Base-by-base conservation (phyloP, 64 coral and sea anemone species). In the Montipora sp. region DNA sequence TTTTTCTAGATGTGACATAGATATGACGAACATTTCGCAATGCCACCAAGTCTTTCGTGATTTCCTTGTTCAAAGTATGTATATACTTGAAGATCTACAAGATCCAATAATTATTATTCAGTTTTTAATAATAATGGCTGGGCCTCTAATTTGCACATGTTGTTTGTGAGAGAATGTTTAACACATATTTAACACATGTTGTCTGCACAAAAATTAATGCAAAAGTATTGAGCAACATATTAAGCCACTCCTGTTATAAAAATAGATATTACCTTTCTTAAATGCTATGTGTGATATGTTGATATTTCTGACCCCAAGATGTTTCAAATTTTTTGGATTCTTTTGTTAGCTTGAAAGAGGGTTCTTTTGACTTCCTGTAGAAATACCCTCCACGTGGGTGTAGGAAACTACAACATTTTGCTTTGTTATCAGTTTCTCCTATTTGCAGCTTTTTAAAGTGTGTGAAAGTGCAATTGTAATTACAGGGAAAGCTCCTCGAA, bases 261-360 rank as follows among this genome's bases (percentile, higher is more conserved):
- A 82, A 82, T 82, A 82, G 80, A 44, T 45, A 57, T 66, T 59
- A 82, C 75, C 80, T 82, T 18, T 45, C 27, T 4, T 9, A 7
- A 18, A 61, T 59, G 22, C 1, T 44, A 82, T 82, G 80, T 11
- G 12, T 46, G 58, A 19, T 24, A 45, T 80, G 78, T 49, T 44
- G 27, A 75, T 44, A 46, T 14, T 49, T 49, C 16, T 49, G 16
- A 78, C 51, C 59, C 43, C 13, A 14, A 16, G 11, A 82, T 82
- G 80, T 44, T 82, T 82, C 14, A 63, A 22, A 82, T 82, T 82
- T 51, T n/a, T 19, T 50, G 23, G 23, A 80, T 15, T 1, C 8
- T 80, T 61, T 60, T 60, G 21, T 43, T 4, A 60, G 23, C 60
- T 15, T 44, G 22, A 65, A 44, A 5, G 1, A 3, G 14, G 22